A percentile compares a stretch with the other conserved stretches of the same genome.
These are phyloP conservation scores for Dryococelus australis DNA, from an alignment of 2,888 invertebrate genomes.

Conservation along the genomic window DNA sequence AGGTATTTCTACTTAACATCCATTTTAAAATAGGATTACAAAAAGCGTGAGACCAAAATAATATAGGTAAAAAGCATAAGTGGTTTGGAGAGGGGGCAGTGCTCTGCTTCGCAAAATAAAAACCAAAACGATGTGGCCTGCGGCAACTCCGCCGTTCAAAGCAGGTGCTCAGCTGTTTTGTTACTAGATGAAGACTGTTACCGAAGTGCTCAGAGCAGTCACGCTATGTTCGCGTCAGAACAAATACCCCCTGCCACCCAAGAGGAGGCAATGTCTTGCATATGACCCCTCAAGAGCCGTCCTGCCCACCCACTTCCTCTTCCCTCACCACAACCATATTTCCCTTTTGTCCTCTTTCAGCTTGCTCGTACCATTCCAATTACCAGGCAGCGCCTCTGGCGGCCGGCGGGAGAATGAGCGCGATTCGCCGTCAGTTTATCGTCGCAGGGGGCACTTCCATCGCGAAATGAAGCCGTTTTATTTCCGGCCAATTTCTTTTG, in stretches of 20 bases:
- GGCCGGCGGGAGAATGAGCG: background rate
- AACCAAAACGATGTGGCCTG: no score
- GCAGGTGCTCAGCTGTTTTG: background rate
- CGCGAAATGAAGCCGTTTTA: constrained; percentile 16
- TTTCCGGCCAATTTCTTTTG: constrained; percentile 16
- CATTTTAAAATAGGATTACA: no score
- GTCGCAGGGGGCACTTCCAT: background rate
- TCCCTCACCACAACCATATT: background rate
- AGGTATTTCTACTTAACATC: no score
- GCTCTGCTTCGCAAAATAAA: no score
- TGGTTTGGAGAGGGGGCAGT: no score
- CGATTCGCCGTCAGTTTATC: background rate
- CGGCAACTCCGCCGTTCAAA: background rate
- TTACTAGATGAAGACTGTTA: background rate
- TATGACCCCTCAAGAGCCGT: background rate
- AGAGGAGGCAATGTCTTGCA: no score
- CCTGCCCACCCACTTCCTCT: background rate
- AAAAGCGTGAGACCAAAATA: no score
- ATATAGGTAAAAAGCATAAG: no score
- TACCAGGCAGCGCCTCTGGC: constrained; percentile 9
- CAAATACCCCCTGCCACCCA: background rate
- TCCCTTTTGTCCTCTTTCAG: background rate
- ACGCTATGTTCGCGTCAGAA: background rate
- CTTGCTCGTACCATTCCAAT: background rate
- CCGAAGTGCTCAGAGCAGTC: background rate